Base-by-base conservation (phyloP, 1,140 invertebrate genomes). In the Drosophila ambigua region DNA sequence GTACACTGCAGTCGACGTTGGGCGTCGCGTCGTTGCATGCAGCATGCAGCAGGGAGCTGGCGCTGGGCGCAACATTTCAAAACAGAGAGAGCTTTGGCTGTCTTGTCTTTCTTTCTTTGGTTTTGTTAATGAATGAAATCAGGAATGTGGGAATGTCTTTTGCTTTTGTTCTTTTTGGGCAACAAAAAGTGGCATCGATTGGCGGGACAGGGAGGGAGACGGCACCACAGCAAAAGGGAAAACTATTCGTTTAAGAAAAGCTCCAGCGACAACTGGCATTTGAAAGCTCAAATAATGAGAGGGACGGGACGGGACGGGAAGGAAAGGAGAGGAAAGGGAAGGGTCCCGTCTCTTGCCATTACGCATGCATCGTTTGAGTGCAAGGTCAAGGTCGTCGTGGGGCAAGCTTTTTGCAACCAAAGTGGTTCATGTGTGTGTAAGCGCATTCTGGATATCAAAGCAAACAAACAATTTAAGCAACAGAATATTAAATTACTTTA, bases 351-450 rank as follows among this genome's bases (percentile, higher is more conserved):
- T 31, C 31, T 4, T 39, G 35, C 43, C 52, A 20, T 15, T 23
- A 73, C 71, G 64, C 31, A 51, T 73, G 51, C 59, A 43, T 57
- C 35, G 28, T 3, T 23, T 46, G 44, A 31, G 62, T 59, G 62
- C 57, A 67, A 75, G 63, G 72, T 76, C 72, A 76, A 76, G 72
- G 72, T 55, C 50, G 45, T 8, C 20, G 13, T 43, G 50, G 58
- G 8, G 24, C 46, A 52, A 76, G 72, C 72, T 75, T 75, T 75
- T 44, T 69, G 67, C 51, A 69, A 13, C 64, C 35, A 6, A 55
- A 55, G 53, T 45, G 60, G 31, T 59, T 39, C 20, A 6, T 24
- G 31, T 15, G 11, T 5, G 26, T 13, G 2, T 2, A 2, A 2
- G 23, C 28, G 28, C 28, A 28, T 26, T 15, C 31, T 35, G 35